Percentiles rank a stretch among this genome's conserved stretches.
These are phyloP conservation scores for Tilapia sparmanii DNA, from an alignment of 2,113 vertebrate species.

Conservation along the genomic window DNA sequence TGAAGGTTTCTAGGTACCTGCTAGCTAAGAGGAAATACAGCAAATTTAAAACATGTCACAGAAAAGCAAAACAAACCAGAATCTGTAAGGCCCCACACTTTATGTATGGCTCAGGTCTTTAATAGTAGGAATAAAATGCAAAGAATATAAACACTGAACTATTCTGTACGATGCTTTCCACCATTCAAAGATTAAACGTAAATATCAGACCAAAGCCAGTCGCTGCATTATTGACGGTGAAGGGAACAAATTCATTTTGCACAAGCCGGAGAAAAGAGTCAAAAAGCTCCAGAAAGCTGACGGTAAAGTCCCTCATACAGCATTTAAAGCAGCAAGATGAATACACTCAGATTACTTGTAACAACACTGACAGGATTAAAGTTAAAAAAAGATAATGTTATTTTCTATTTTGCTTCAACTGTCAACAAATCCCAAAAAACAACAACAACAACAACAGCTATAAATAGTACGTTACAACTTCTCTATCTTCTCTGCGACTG, in stretches of 20 bases:
- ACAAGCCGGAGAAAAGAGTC: background rate
- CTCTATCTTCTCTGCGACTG: background rate
- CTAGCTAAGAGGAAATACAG: background rate
- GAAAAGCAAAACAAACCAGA: background rate
- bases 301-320: background rate
- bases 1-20: background rate
- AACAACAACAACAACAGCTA: background rate
- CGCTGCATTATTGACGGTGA: background rate
- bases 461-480: background rate
- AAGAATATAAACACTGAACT: background rate
- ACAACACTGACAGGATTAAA: background rate
- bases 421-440: background rate
- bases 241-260: background rate
- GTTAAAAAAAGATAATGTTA: rapidly evolving
- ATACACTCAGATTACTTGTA: background rate
- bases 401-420: background rate
- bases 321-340: background rate
- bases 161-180: background rate
- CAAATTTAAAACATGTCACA: background rate
- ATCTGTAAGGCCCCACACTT: background rate
- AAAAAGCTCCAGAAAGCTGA: background rate
- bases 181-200: background rate
- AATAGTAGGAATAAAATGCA: background rate
- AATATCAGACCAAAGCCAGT: background rate
- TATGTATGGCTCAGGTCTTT: background rate